These are phyloP conservation scores for Lepidochitona cinerea DNA, from an alignment of 2,888 invertebrate genomes.

Conservation along the genomic window DNA sequence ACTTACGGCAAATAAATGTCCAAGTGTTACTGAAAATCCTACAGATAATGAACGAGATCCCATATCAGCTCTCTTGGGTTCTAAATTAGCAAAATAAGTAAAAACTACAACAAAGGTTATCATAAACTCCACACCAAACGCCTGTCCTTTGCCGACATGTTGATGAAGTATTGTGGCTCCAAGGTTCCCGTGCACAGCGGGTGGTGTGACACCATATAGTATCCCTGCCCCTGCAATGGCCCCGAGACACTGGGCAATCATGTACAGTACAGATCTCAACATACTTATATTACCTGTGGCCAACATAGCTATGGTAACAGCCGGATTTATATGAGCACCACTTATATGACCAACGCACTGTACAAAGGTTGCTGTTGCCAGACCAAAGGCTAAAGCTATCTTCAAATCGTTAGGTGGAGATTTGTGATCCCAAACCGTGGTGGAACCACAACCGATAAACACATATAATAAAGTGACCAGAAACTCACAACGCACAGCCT, in stretches of 20 bases:
- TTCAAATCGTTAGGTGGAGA: constrained; percentile 44
- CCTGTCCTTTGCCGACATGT: constrained; percentile 80
- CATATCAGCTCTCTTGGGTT: constrained; percentile 84
- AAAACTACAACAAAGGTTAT: constrained; percentile 90
- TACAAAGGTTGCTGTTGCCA: constrained; percentile 65
- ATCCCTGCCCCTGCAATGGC: constrained; percentile 75
- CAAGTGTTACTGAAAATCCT: constrained; percentile 86
- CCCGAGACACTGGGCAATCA: constrained; percentile 86
- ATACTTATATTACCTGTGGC: constrained; percentile 85
- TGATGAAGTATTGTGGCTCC: constrained; percentile 80
- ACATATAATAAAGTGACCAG: constrained; percentile 67
- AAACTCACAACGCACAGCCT: constrained; percentile 68
- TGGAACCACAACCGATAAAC: constrained; percentile 66
- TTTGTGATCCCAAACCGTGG: constrained; percentile 32
- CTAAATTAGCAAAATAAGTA: constrained; percentile 87
- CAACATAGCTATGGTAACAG: constrained; percentile 76
- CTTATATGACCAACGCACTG: constrained; percentile 68
- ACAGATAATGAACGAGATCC: constrained; percentile 88
- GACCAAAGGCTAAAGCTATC: constrained; percentile 66
- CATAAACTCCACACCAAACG: constrained; percentile 85
- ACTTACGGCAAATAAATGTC: constrained; percentile 89
- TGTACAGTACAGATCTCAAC: constrained; percentile 82
- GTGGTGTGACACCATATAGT: constrained; percentile 59
- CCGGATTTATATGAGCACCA: constrained; percentile 71
- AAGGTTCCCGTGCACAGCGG: constrained; percentile 74